Percentiles rank a stretch among this genome's conserved stretches.
Evolutionary conservation across 2,113 vertebrate species (phyloP).

Genomic region (Erinaceus europaeus): DNA sequence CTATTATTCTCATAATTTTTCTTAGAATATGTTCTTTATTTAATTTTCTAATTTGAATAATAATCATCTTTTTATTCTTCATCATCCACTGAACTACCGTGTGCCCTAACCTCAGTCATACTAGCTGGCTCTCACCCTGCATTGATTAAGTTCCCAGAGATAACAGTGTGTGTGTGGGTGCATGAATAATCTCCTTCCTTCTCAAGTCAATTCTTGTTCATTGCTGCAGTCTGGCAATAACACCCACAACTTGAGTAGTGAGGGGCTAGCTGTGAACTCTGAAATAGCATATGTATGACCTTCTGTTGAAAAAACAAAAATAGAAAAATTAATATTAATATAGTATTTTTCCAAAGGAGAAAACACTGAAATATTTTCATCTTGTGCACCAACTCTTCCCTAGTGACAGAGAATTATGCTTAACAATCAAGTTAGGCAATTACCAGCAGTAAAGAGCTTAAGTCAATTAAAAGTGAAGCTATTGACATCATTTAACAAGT

Average conservation of each 20-base stretch:
- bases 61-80: conserved; percentile 47
- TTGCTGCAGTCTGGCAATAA: conserved; percentile 61
- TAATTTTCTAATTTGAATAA: conserved; percentile 41
- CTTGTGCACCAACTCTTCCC: neutral
- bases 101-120: neutral
- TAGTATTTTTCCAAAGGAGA: neutral
- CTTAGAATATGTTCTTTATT: neutral
- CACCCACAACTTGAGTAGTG: conserved; percentile 47
- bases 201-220: conserved; percentile 22
- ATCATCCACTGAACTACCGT: conserved; percentile 17
- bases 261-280: conserved; percentile 64
- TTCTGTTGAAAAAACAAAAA: conserved; percentile 70
- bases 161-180: neutral
- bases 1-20: neutral
- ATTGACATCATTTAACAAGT: neutral
- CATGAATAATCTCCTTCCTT: conserved; percentile 56
- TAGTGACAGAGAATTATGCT: conserved; percentile 1
- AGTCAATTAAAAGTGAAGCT: conserved; percentile 27
- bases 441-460: neutral
- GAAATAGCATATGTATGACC: conserved; percentile 72
- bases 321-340: conserved; percentile 67
- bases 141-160: conserved; percentile 54
- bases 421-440: conserved; percentile 30
- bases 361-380: conserved; percentile 27
- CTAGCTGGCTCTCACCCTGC: conserved; percentile 52